Conservation (phyloP, 1,140 invertebrate species). For the Mercenaria mercenaria region DNA sequence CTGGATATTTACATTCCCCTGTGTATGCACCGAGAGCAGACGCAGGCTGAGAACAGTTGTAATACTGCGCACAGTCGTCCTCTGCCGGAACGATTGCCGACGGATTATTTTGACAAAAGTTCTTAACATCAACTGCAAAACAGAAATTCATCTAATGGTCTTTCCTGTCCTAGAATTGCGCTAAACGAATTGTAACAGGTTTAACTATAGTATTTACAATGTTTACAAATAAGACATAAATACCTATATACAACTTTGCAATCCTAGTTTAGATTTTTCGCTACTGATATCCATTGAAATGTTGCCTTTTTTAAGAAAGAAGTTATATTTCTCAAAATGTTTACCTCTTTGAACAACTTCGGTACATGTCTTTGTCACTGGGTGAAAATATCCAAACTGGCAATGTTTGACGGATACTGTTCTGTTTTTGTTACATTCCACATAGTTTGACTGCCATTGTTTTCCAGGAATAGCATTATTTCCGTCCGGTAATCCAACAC, state of each 20-base stretch:
- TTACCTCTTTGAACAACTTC: constrained; percentile 62
- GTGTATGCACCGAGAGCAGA: not conserved
- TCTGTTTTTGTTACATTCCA: constrained; percentile 66
- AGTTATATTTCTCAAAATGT: no score
- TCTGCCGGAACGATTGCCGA: constrained; percentile 56
- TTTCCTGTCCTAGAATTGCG: no score
- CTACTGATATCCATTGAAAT: no score
- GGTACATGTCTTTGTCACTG: constrained; percentile 53
- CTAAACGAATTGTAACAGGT: no score
- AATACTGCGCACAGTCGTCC: constrained; percentile 79
- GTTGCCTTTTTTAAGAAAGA: no score
- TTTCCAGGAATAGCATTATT: constrained; percentile 33
- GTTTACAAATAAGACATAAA: no score
- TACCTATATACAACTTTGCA: no score
- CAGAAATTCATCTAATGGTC: constrained; percentile 16
- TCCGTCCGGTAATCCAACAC: constrained; percentile 62
- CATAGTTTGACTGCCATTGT: constrained; percentile 47
- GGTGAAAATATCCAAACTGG: constrained; percentile 60
- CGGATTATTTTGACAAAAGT: constrained; percentile 65
- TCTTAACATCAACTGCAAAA: constrained; percentile 64
- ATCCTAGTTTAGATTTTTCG: no score
- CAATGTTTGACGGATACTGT: constrained; percentile 63
- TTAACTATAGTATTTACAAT: no score
- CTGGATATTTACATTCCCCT: constrained; percentile 68
- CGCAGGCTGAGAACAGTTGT: constrained; percentile 69